Base-by-base conservation (phyloP, 1,140 invertebrate species). In the Dreissena rostriformis region DNA sequence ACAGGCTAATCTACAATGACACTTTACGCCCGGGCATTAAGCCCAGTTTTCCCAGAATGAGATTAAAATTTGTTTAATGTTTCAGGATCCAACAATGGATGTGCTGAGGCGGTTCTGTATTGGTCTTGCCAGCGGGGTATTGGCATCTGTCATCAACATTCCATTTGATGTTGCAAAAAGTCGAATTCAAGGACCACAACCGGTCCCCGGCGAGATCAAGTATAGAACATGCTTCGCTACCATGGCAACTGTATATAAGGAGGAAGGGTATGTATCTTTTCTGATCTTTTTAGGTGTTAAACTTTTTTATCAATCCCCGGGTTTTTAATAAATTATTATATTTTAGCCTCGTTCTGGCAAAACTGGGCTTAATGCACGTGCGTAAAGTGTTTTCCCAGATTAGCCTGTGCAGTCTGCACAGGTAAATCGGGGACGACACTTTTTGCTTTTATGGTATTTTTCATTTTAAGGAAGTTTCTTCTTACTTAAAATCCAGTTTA, bases 141-240 rank as follows among this genome's bases (percentile, higher is more conserved):
- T 98, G 22, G 97, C 96, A 26, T 98, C 97, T 0, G 96, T 96
- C 90, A 94, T 97, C 28, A 99, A 99, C 92, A 98, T 98, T 94
- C 98, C 98, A 39, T 98, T 98, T 94, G 98, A 99, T 93, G 98
- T 99, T 8, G 98, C 97, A 12, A 99, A 99, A 94, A 98, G 97
- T 90, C 94, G 98, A 80, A 98, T 99, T 86, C 98, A 98, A 87
- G 94, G 97, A 0, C 97, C 97, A 8, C 97, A 98, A 93, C 97
- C 97, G 4, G 93, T 95, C 12, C 91, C 95, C 2, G 96, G 95
- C 7, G 73, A 95, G 79, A 95, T 97, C 53, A 97, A 97, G 89
- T 98, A 98, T 88, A 95, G 94, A 73, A 95, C 95, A 57, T 98
- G 97, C 11, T 93, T 97, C 65, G 94, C 94, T 49, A 96, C 97